Percentiles rank a stretch among this genome's conserved stretches.
Conservation (phyloP, 2,888 invertebrate species). For the Drepana falcataria region DNA sequence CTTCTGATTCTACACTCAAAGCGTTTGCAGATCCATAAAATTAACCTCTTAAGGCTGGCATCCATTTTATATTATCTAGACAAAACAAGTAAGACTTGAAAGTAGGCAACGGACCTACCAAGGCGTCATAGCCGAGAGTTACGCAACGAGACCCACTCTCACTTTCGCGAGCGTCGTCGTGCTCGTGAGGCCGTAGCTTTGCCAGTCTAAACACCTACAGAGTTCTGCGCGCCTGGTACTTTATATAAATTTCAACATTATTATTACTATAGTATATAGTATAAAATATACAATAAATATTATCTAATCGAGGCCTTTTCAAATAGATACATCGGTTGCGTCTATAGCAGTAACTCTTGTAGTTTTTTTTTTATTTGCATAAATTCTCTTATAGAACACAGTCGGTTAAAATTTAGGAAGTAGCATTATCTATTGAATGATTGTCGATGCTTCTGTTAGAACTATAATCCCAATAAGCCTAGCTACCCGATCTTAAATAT, state of each 20-base stretch:
- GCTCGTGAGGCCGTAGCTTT: slow-evolving; percentile 42
- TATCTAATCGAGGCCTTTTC: neutral
- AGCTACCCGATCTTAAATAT: too few relatives aligned
- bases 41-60: too few relatives aligned
- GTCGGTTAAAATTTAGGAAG: too few relatives aligned
- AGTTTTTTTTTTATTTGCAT: too few relatives aligned
- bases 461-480: too few relatives aligned
- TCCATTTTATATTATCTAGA: slow-evolving; percentile 8
- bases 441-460: too few relatives aligned
- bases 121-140: slow-evolving; percentile 60
- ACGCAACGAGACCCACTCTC: slow-evolving; percentile 68
- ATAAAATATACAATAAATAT: slow-evolving; percentile 1
- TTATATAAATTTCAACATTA: slow-evolving; percentile 11
- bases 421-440: too few relatives aligned
- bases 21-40: too few relatives aligned
- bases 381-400: too few relatives aligned
- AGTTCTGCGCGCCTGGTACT: slow-evolving; percentile 47
- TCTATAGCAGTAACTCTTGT: too few relatives aligned
- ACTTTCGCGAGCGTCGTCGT: slow-evolving; percentile 62
- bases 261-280: neutral
- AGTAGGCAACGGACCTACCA: slow-evolving; percentile 45
- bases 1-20: too few relatives aligned
- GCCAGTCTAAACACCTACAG: slow-evolving; percentile 40
- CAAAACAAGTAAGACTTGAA: slow-evolving; percentile 23
- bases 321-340: neutral